Evolutionary conservation across 2,797 vertebrate genomes (phyloP).

Genomic region (Meda fulgida): DNA sequence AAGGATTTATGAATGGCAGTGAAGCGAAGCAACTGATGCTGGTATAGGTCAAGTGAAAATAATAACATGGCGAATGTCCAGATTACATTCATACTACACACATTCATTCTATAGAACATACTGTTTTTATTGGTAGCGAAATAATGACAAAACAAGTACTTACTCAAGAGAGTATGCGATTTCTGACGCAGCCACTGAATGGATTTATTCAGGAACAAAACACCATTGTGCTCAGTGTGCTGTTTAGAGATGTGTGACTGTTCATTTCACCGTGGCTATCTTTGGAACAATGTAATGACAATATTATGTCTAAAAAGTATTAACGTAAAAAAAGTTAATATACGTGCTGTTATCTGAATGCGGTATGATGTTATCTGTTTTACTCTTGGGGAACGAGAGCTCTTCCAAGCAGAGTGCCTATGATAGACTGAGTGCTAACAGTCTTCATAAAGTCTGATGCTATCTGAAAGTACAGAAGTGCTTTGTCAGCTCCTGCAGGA

Average conservation of each 20-base stretch:
- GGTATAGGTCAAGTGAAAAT: too few species aligned
- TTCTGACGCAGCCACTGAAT: too few species aligned
- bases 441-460: conserved; percentile 47
- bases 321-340: not conserved
- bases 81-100: too few species aligned
- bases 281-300: not conserved
- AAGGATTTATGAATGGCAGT: too few species aligned
- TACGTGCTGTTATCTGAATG: not conserved
- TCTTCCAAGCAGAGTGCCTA: conserved; percentile 20
- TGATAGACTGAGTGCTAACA: conserved; percentile 1
- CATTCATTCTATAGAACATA: too few species aligned
- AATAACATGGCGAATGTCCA: too few species aligned
- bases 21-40: too few species aligned
- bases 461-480: conserved; percentile 50
- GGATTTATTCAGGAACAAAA: not conserved
- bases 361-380: conserved; percentile 14
- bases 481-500: conserved; percentile 59
- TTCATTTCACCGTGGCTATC: not conserved
- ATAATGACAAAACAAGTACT: too few species aligned
- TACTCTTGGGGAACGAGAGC: conserved; percentile 6
- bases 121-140: too few species aligned
- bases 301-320: not conserved
- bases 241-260: not conserved
- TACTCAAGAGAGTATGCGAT: too few species aligned
- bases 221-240: not conserved